A percentile compares a stretch with the other conserved stretches of the same genome.
These are phyloP conservation scores for Physocephala rufipes DNA, from an alignment of 2,888 invertebrate species.

Conservation along the genomic window DNA sequence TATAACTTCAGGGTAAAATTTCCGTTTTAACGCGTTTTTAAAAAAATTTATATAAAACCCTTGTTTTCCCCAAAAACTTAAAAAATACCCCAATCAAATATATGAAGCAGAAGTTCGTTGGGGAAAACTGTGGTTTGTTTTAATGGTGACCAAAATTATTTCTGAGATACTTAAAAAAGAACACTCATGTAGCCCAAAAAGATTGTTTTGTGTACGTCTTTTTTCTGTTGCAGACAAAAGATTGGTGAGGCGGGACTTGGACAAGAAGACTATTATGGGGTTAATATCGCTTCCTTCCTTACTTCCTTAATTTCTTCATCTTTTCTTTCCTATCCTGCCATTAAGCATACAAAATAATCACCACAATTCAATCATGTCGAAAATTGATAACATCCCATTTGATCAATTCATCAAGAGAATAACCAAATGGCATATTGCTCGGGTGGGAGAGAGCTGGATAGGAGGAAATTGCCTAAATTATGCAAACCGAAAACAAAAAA, in stretches of 20 bases:
- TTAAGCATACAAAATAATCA: not conserved
- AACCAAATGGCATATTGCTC: not conserved
- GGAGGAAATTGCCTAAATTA: conserved; percentile 44
- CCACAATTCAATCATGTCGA: conserved; percentile 64
- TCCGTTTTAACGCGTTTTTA: conserved; percentile 27
- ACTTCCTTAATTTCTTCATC: not conserved
- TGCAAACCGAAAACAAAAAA: conserved; percentile 51
- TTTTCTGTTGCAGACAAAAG: not conserved
- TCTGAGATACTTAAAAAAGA: no score
- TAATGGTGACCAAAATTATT: no score
- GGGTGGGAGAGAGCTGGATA: conserved; percentile 41
- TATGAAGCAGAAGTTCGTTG: not conserved
- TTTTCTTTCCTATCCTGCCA: not conserved
- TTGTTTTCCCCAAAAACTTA: not conserved
- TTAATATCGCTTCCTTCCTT: not conserved
- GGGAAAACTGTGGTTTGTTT: no score
- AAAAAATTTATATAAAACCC: not conserved
- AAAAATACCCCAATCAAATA: not conserved
- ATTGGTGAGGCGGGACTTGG: not conserved
- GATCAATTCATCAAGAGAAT: no score
- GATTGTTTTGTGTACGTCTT: no score
- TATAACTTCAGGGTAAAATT: conserved; percentile 19
- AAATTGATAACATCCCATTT: conserved; percentile 64
- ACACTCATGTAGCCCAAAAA: no score
- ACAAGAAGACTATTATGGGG: not conserved